A percentile compares a stretch with the other conserved stretches of the same genome.
These are phyloP conservation scores for Hylyphantes graminicola DNA, from an alignment of 1,140 invertebrate genomes.

Conservation along the genomic window DNA sequence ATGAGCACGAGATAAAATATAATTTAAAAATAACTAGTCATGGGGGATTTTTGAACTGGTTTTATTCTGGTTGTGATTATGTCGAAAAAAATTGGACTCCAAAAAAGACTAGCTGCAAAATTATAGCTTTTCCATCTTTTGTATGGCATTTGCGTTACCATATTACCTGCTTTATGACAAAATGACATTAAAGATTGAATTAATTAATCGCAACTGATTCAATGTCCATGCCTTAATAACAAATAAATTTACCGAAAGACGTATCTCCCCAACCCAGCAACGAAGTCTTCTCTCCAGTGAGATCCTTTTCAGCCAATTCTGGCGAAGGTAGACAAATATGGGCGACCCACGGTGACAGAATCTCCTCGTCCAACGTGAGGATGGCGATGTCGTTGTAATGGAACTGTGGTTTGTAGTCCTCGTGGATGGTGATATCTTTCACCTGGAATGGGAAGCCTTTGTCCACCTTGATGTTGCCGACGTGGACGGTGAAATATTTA, in stretches of 20 bases:
- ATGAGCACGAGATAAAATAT: no score
- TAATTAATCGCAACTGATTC: no score
- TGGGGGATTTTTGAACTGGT: no score
- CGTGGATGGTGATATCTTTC: constrained; percentile 20
- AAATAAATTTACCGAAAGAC: constrained; percentile 26
- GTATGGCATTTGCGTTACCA: no score
- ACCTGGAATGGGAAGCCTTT: constrained; percentile 12
- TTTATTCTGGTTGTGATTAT: no score
- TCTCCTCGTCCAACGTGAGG: constrained; percentile 13
- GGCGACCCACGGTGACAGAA: neutral
- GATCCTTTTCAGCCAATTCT: neutral
- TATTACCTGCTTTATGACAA: no score
- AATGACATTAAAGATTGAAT: no score
- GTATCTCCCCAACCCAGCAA: constrained; percentile 44
- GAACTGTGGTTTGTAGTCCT: neutral
- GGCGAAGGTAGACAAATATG: constrained; percentile 34
- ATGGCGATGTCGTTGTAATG: constrained; percentile 52
- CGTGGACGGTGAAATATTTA: neutral
- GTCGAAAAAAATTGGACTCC: no score
- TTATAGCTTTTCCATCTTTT: no score
- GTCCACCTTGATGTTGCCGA: constrained; percentile 35
- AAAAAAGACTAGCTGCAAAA: no score
- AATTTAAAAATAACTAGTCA: no score
- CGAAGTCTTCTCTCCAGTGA: constrained; percentile 13
- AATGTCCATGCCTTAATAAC: no score